Evolutionary conservation across 1,140 invertebrate genomes (phyloP).

Genomic region (Venustaconcha ellipsiformis): DNA sequence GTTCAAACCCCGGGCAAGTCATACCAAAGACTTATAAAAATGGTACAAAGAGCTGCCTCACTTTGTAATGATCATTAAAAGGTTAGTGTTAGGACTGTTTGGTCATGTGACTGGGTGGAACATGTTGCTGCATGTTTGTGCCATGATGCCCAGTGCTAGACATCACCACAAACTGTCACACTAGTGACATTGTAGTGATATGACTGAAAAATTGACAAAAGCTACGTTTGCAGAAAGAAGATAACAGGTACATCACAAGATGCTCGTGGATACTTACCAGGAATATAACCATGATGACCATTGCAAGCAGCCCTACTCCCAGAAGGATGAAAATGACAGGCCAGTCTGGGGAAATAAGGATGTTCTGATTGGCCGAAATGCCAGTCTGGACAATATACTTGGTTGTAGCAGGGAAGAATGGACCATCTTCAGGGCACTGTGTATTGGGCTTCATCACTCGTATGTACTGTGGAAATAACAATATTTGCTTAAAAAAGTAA

Average conservation of each 20-base stretch:
- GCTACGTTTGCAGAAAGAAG: background rate
- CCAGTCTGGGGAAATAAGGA: constrained; percentile 66
- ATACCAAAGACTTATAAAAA: background rate
- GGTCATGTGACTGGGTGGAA: too few species aligned
- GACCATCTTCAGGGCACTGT: constrained; percentile 58
- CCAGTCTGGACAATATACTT: constrained; percentile 54
- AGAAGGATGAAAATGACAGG: constrained; percentile 60
- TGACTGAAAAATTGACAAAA: too few species aligned
- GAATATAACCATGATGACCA: constrained; percentile 60
- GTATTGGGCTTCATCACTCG: constrained; percentile 58
- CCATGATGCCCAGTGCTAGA: too few species aligned
- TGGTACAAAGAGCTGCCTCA: background rate
- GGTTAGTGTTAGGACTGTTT: too few species aligned
- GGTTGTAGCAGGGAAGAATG: constrained; percentile 63
- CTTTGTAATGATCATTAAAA: background rate
- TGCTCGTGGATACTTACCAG: constrained; percentile 45
- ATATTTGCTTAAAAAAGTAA: background rate
- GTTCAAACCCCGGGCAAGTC: too few species aligned
- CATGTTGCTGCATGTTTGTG: too few species aligned
- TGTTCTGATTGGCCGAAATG: constrained; percentile 55
- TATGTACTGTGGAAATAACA: constrained; percentile 51
- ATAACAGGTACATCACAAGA: background rate
- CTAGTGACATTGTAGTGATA: too few species aligned
- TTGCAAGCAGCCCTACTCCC: constrained; percentile 50
- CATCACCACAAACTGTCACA: too few species aligned